Evolutionary conservation across 2,113 vertebrate genomes (phyloP), one percentile per base, ranked within the genome.

Genomic region (Silurus asotus): DNA sequence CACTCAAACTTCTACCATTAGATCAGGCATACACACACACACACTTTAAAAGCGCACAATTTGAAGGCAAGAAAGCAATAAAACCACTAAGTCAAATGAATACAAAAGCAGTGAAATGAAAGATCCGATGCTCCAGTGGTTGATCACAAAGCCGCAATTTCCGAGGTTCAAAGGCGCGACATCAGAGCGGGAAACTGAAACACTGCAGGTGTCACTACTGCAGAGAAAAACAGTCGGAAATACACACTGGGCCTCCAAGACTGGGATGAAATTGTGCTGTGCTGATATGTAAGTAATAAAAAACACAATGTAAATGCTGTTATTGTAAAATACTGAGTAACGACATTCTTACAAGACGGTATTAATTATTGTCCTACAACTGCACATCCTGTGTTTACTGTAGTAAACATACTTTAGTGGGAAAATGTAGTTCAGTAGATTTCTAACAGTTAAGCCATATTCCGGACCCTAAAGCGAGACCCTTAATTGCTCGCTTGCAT

Each of bases 21-120:
- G 51, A 19, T 28, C 28, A n/a, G 11, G 55, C 55, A 51, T 20
- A 56, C 49, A 70, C 49, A 56, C 65, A 55, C 62, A 74, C 56
- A 53, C 75, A 55, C 70, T 45, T 64, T 45, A 81, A 49, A 81
- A 14, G 79, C 19, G 49, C 15, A 3, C 4, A 5, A 3, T 62
- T 81, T 64, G 20, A n/a, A 64, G 49, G n/a, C 37, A 62, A 62
- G 79, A 64, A 49, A n/a, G 37, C 13, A 61, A 23, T 51, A 53
- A 14, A 20, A 51, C 23, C 19, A 11, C 20, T 13, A 23, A 53
- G 72, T 51, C 6, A 56, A 76, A 77, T 20, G 37, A 81, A 6
- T 81, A 64, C 9, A 49, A 81, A 25, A 64, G 79, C 5, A 8
- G 37, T n/a, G 79, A 81, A 64, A 81, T 49, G 59, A 64, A 49